Base-by-base conservation (phyloP, 2,888 invertebrate genomes). In the Megaustenia siamemsis region DNA sequence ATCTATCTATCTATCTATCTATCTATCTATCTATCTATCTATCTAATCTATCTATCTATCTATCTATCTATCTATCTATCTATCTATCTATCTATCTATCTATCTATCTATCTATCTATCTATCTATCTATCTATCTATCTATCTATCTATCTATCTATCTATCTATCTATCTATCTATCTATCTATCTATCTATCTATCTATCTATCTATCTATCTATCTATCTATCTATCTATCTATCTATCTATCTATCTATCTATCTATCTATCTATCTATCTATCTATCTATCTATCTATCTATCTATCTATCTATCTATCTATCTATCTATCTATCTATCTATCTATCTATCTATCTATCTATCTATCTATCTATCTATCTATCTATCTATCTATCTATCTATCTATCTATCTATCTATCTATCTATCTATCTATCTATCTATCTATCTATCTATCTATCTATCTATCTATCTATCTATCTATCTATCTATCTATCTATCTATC, bases 11-110 rank as follows among this genome's bases (percentile, higher is more conserved):
- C 6, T 24, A 56, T n/a, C 56, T 56, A 56, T n/a, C 56, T 18
- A 56, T 56, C 18, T 18, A 10, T 21, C 6, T 24, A 56, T n/a
- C 56, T 56, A 56, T n/a, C 56, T 56, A 56, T n/a, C 56, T 56
- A 56, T n/a, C 56, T 56, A 18, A 56, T n/a, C 63, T 56, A 56
- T n/a, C 56, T 56, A 56, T n/a, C 56, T 56, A 56, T n/a, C 56
- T 56, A 56, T n/a, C 56, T 56, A 56, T n/a, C 56, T 56, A 56
- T n/a, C 56, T 56, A 56, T n/a, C 56, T 56, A 56, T n/a, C 56
- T 56, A 56, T n/a, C 56, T 56, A 56, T n/a, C 63, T 63, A 63
- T 8, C 63, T 63, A 63, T 8, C 63, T 63, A 63, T 28, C 32
- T 63, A 63, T 28, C 63, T 63, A 63, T 28, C 63, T 63, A 63